Base-by-base conservation (phyloP, 2,888 invertebrate species). In the Sinotaia quadrata region DNA sequence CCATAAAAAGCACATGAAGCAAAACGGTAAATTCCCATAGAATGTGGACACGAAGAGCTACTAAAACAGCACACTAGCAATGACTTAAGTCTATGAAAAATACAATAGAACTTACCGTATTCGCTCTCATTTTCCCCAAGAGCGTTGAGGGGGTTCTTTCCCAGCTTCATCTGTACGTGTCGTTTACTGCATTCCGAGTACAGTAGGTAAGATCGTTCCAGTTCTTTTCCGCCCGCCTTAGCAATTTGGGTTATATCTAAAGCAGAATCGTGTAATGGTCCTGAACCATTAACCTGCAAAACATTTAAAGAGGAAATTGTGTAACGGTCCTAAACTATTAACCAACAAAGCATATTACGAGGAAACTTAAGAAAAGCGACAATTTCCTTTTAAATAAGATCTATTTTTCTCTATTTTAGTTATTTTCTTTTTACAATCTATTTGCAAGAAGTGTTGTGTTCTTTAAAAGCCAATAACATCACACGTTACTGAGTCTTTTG, bases 261-360 rank as follows among this genome's bases (percentile, higher is more conserved):
- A n/a, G n/a, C n/a, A n/a, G n/a, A n/a, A n/a, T n/a, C 63, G 24
- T 54, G 54, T n/a, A 36, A 27, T 8, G 27, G 37, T 15, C 34
- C 51, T 29, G 52, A 51, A 51, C 63, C 63, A 63, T 63, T 63
- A 18, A 63, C 63, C 63, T 63, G 63, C 37, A 29, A n/a, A n/a
- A n/a, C n/a, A n/a, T n/a, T n/a, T n/a, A n/a, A n/a, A n/a, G n/a
- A n/a, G n/a, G n/a, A n/a, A n/a, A n/a, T n/a, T n/a, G n/a, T n/a
- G n/a, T n/a, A n/a, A n/a, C n/a, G n/a, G n/a, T n/a, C n/a, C n/a
- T n/a, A n/a, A n/a, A n/a, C n/a, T n/a, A n/a, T n/a, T n/a, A n/a
- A n/a, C n/a, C n/a, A n/a, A n/a, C n/a, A n/a, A n/a, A n/a, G n/a
- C n/a, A n/a, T n/a, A n/a, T n/a, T n/a, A n/a, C n/a, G n/a, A n/a